Base-by-base conservation (phyloP, 2,888 invertebrate species). In the Epirrhoe alternata region DNA sequence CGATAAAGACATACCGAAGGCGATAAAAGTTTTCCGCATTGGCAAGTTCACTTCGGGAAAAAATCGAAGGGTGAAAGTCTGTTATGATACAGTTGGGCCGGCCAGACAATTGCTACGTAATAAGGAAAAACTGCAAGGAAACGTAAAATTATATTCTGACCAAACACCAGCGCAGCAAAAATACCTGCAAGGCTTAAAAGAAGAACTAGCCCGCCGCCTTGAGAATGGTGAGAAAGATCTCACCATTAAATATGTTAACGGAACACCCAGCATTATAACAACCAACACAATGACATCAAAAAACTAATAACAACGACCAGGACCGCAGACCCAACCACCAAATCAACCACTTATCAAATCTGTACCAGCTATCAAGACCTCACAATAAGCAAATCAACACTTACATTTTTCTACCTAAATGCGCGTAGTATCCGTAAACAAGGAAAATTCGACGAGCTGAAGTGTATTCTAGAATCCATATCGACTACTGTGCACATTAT, bases 371-470 rank as follows among this genome's bases (percentile, higher is more conserved):
- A 47, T 16, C n/a, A 47, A 56, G 5, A 56, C 8, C 0, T 56
- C 1, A 16, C 6, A 31, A 47, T 7, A 0, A 14, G 4, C 1
- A 56, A 56, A 47, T 45, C 56, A 0, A 6, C 31, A 4, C 31
- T 56, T 1, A 14, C 5, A 0, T 56, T 56, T 12, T 17, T 45
- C 31, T 56, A 56, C 14, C 14, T 47, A 4, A 56, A 56, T 10
- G 56, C 47, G 4, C 45, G 56, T 0, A 56, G 56, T 24, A 31
- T 56, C 5, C 31, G 47, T 1, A 47, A 30, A 14, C 12, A 8
- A 31, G 56, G 56, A n/a, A 56, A 56, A 35, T 17, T 56, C 2
- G 56, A 56, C 12, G 56, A 55, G 24, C 1, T 55, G 5, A 17
- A 42, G 7, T 38, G 38, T 12, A 55, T 42, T 12, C 3, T 55